These are phyloP conservation scores for Oncorhynchus mykiss DNA, from an alignment of 2,113 vertebrate species.

Conservation along the genomic window DNA sequence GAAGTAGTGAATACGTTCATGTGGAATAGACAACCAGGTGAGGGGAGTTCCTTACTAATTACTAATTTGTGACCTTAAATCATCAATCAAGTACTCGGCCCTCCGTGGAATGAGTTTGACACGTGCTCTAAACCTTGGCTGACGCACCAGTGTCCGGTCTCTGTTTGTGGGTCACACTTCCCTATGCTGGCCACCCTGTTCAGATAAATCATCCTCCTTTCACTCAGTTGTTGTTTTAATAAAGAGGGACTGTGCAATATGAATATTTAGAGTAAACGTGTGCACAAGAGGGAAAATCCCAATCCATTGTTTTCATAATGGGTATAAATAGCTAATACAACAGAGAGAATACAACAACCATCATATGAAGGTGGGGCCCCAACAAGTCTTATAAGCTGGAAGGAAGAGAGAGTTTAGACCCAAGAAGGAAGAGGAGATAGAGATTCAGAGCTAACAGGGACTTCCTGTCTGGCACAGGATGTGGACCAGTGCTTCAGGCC, in stretches of 20 bases:
- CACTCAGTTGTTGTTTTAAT: conserved; percentile 25
- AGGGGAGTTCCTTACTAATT: no score
- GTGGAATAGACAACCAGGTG: no score
- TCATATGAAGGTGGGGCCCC: neutral
- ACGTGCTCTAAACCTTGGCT: neutral
- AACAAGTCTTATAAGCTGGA: conserved; percentile 5
- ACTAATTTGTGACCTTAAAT: no score
- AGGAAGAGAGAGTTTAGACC: conserved; percentile 16
- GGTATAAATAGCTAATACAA: conserved; percentile 41
- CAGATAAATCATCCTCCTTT: conserved; percentile 55
- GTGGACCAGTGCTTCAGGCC: neutral
- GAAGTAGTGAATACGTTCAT: no score
- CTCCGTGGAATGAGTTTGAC: no score
- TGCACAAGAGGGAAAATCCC: conserved; percentile 38
- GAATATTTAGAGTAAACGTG: conserved; percentile 45
- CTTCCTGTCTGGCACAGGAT: conserved; percentile 32
- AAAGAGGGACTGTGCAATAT: conserved; percentile 18
- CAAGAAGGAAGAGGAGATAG: neutral
- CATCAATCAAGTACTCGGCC: no score
- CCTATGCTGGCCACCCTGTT: conserved; percentile 31
- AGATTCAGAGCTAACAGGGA: neutral
- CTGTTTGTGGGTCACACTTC: neutral
- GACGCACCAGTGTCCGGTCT: neutral
- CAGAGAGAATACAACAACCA: conserved; percentile 21
- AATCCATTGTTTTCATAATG: neutral